Conservation (phyloP, 2,113 vertebrate species). For the Haemorhous mexicanus region DNA sequence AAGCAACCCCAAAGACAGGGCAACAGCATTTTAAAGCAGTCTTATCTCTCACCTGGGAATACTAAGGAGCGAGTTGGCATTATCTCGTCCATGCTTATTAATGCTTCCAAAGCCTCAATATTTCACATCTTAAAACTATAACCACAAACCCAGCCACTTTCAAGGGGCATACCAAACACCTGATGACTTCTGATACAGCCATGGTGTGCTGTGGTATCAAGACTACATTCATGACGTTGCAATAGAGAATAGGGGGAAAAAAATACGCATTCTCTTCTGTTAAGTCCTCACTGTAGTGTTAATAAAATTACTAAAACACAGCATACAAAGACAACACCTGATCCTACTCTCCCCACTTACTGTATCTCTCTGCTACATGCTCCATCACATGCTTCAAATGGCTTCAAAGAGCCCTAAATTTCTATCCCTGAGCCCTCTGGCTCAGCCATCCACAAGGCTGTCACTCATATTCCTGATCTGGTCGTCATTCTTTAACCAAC, state of each 20-base stretch:
- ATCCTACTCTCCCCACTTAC: not conserved
- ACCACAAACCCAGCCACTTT: not conserved
- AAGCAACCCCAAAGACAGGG: not conserved
- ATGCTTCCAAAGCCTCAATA: not conserved
- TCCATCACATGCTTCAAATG: not conserved
- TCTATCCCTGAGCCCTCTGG: not conserved
- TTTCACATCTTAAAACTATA: not conserved
- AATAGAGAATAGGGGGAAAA: not conserved
- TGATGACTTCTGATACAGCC: not conserved
- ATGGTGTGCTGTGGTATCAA: not conserved
- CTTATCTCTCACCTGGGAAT: not conserved
- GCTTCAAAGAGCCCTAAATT: not conserved
- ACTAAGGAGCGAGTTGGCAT: not conserved
- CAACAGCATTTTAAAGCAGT: not conserved
- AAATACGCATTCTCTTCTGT: not conserved
- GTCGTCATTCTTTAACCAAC: not conserved
- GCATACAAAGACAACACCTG: not conserved
- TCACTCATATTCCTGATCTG: not conserved
- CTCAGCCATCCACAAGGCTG: not conserved
- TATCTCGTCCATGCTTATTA: not conserved
- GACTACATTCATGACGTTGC: rapidly evolving
- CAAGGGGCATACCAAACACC: not conserved
- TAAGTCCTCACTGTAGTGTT: not conserved
- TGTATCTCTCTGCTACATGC: not conserved
- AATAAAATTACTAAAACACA: not conserved